Percentiles rank a stretch among this genome's conserved stretches.
Evolutionary conservation across 2,113 vertebrate species (phyloP).

Genomic region (Prietella phreatophila): DNA sequence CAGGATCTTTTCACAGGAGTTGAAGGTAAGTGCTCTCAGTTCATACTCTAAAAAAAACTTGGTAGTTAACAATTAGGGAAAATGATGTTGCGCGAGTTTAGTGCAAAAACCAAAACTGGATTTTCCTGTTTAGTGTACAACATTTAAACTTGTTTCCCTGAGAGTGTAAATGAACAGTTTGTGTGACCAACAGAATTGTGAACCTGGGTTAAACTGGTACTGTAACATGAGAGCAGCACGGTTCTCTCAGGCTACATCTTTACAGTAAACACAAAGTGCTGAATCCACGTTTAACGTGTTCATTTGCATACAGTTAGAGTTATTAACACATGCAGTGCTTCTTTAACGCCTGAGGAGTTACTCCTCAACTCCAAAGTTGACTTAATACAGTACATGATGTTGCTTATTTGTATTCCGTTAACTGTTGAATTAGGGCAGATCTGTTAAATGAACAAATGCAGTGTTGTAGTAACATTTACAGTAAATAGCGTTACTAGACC

Average conservation of each 20-base stretch:
- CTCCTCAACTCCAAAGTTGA: neutral
- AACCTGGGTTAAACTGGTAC: neutral
- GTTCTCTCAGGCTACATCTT: neutral
- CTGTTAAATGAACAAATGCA: neutral
- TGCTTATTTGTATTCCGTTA: neutral
- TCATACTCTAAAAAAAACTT: neutral
- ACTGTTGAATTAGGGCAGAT: neutral
- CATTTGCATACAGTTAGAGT: neutral
- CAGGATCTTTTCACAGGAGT: conserved; percentile 15
- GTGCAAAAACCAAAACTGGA: neutral
- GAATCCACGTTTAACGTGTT: neutral
- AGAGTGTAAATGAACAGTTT: neutral
- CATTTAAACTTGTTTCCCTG: too few species aligned
- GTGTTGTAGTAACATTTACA: neutral
- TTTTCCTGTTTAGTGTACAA: neutral
- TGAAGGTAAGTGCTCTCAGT: conserved; percentile 15
- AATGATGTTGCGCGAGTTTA: neutral
- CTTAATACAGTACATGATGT: neutral
- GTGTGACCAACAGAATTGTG: neutral
- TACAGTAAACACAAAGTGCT: neutral
- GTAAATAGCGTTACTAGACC: neutral
- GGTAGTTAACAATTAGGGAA: neutral
- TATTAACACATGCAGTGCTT: neutral
- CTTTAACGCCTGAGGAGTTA: neutral
- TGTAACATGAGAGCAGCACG: neutral